Percentiles rank a stretch among this genome's conserved stretches.
phyloP scores from a whole-genome alignment of 2,113 vertebrate species.

The Diphyllodes magnificus region DNA sequence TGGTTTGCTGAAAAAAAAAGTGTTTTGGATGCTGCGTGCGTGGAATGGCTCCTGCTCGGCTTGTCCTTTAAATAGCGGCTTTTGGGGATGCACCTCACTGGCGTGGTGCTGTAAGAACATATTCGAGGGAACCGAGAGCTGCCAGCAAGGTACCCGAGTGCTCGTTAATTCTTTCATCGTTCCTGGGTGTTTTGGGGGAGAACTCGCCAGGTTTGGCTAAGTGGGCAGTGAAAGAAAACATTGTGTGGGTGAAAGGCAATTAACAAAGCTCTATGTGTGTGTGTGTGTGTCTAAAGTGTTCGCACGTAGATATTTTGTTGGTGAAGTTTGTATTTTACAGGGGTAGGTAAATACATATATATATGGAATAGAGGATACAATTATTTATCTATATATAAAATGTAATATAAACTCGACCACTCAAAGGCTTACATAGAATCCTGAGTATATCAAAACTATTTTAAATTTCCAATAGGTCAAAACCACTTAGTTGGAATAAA shows the following conservation, averaged over 20 bases:
- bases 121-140: neutral
- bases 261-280: neutral
- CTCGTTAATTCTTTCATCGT: accelerated
- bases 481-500: neutral
- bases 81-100: neutral
- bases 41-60: neutral
- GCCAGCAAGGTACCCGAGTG: neutral
- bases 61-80: neutral
- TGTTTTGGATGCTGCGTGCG: accelerated
- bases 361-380: accelerated
- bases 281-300: neutral
- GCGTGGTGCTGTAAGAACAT: neutral
- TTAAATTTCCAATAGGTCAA: neutral
- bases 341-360: neutral
- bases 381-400: neutral
- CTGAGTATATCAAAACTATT: neutral
- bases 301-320: neutral
- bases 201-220: neutral
- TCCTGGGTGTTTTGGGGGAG: neutral
- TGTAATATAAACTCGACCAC: neutral
- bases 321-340: neutral
- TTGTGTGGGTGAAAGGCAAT: neutral
- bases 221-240: neutral
- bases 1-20: no score
- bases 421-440: neutral